Base-by-base conservation (phyloP, 2,888 invertebrate genomes). In the Panzeria rudis region DNA sequence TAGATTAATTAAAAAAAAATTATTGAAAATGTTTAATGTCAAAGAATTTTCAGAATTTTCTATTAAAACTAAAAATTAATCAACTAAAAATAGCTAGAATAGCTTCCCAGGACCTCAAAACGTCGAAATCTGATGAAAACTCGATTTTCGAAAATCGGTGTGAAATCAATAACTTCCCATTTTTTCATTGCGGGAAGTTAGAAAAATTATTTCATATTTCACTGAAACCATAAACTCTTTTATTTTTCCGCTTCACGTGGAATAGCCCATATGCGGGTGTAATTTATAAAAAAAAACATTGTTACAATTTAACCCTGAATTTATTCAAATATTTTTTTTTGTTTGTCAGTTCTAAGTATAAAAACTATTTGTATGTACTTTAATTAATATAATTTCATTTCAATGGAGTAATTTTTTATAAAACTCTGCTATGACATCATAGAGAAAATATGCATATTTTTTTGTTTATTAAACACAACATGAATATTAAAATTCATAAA, bases 221-320 rank as follows among this genome's bases (percentile, higher is more conserved):
- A 29, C 3, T 29, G 29, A 29, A 29, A 29, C 5, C 29, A 5
- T 4, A 29, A 29, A 29, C 5, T 4, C 29, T 29, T 29, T 29
- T 29, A 29, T 5, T 29, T 29, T 4, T 35, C 7, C 1, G 35
- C 17, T 17, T 47, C 0, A n/a, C 1, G 6, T 7, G 50, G 50
- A 50, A 20, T 50, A n/a, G 0, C 25, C 23, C 29, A 56, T 35
- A 35, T 59, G 32, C 11, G 17, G 9, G 1, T n/a, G 32, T 59
- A 35, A 35, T 5, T 15, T 29, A 32, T 9, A 35, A 13, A 29
- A 38, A 41, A 4, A 29, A 29, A 29, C 5, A 38, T 73, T 62
- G 23, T 29, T 52, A 56, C 9, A 54, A 80, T 54, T 29, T 73
- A 72, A 59, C 80, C 80, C 38, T 80, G 72, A 80, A 66, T 15